A percentile compares a stretch with the other conserved stretches of the same genome.
Evolutionary conservation across 2,888 invertebrate species (phyloP).

Genomic region (Unio pictorum): DNA sequence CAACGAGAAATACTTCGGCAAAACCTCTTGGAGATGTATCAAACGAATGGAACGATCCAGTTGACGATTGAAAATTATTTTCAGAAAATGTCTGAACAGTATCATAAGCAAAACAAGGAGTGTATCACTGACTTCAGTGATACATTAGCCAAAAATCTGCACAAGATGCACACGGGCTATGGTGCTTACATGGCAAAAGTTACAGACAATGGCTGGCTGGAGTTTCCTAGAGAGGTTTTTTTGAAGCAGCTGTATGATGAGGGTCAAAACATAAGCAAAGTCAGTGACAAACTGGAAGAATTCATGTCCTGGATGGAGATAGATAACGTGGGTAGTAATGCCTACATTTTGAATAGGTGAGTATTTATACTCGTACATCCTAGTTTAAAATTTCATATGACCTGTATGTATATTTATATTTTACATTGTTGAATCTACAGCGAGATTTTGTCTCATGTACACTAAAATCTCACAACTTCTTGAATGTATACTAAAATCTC

Average conservation of each 20-base stretch:
- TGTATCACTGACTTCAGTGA: slow-evolving; percentile 52
- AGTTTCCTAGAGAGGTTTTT: slow-evolving; percentile 58
- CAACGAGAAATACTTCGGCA: slow-evolving; percentile 22
- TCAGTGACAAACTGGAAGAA: slow-evolving; percentile 36
- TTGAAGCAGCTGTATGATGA: slow-evolving; percentile 43
- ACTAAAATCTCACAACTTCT: too few relatives aligned
- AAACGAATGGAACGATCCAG: slow-evolving; percentile 41
- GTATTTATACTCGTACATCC: too few relatives aligned
- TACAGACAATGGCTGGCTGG: slow-evolving; percentile 60
- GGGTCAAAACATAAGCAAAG: slow-evolving; percentile 27
- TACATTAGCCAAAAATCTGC: slow-evolving; percentile 46
- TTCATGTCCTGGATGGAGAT: slow-evolving; percentile 61
- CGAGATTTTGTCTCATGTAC: too few relatives aligned
- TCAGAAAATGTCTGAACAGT: slow-evolving; percentile 29
- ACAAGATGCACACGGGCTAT: slow-evolving; percentile 48
- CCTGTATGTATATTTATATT: too few relatives aligned
- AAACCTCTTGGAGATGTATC: slow-evolving; percentile 38
- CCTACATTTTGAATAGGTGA: slow-evolving; percentile 44
- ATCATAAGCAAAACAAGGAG: slow-evolving; percentile 39
- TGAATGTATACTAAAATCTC: too few relatives aligned
- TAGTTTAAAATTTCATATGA: too few relatives aligned
- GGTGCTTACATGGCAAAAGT: slow-evolving; percentile 53
- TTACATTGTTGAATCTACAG: too few relatives aligned
- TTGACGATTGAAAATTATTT: slow-evolving; percentile 29
- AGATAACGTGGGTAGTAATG: slow-evolving; percentile 51